A percentile compares a stretch with the other conserved stretches of the same genome.
phyloP scores from a whole-genome alignment of 2,797 vertebrate species.

The Anabas testudineus region DNA sequence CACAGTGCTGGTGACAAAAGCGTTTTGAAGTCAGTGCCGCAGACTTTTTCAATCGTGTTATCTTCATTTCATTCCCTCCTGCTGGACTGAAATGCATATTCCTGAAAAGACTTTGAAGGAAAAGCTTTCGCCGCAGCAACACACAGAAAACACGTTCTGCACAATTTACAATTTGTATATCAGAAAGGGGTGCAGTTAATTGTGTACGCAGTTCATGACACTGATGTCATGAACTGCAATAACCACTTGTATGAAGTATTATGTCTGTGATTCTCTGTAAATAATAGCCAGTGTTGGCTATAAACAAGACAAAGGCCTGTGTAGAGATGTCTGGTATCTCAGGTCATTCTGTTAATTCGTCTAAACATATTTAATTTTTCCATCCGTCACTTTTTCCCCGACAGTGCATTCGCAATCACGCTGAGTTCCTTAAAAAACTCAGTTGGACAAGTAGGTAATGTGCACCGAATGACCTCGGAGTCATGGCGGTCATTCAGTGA shows the following conservation, averaged over 20 bases:
- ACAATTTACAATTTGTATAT: conserved; percentile 29
- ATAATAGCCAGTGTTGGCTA: conserved; percentile 80
- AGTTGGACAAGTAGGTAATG: conserved; percentile 34
- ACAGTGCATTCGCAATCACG: not conserved
- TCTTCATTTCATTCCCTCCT: conserved; percentile 51
- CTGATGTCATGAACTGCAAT: conserved; percentile 68
- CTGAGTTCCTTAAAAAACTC: conserved; percentile 14
- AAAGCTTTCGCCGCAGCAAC: conserved; percentile 21
- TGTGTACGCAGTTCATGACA: conserved; percentile 36
- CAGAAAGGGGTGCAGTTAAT: conserved; percentile 36
- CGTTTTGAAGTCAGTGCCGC: conserved; percentile 68
- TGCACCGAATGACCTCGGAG: conserved; percentile 61
- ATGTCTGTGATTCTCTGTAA: conserved; percentile 71
- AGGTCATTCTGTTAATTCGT: conserved; percentile 63
- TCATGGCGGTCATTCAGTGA: conserved; percentile 62
- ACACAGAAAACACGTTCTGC: conserved; percentile 15
- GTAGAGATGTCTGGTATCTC: conserved; percentile 58
- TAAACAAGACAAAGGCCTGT: conserved; percentile 75
- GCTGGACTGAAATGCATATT: conserved; percentile 46
- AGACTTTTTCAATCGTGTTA: conserved; percentile 62
- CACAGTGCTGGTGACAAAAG: conserved; percentile 72
- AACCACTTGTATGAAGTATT: conserved; percentile 68
- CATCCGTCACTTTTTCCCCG: conserved; percentile 20
- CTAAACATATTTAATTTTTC: conserved; percentile 42
- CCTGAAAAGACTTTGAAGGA: conserved; percentile 23